phyloP scores from a whole-genome alignment of 92 coral and sea anemone species.

The Paragorgia papillata region DNA sequence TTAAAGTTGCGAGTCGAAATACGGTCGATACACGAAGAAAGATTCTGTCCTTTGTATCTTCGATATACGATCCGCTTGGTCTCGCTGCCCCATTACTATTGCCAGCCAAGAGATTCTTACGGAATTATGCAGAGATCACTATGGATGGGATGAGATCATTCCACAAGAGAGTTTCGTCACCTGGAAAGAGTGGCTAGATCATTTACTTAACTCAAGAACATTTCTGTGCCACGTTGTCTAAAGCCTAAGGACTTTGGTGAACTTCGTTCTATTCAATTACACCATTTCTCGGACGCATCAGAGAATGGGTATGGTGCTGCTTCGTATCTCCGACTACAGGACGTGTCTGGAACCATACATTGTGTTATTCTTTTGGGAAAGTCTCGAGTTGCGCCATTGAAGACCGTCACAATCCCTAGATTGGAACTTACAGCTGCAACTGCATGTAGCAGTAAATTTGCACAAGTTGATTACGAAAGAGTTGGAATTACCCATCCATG shows the following conservation, averaged over 20 bases:
- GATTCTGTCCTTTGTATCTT: constrained; percentile 41
- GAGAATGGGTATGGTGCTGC: constrained; percentile 57
- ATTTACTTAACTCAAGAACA: constrained; percentile 20
- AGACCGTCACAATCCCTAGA: constrained; percentile 50
- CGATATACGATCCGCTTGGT: constrained; percentile 50
- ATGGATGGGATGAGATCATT: constrained; percentile 52
- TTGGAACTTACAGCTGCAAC: constrained; percentile 55
- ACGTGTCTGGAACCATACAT: constrained; percentile 13
- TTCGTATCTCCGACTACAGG: constrained; percentile 45
- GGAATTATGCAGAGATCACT: constrained; percentile 40
- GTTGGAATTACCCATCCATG: constrained; percentile 20
- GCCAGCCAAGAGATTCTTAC: constrained; percentile 53
- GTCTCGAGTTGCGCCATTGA: constrained; percentile 50
- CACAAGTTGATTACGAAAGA: constrained; percentile 39
- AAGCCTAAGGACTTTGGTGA: constrained; percentile 40
- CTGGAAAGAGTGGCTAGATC: constrained; percentile 47
- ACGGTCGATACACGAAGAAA: constrained; percentile 26
- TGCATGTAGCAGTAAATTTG: constrained; percentile 36
- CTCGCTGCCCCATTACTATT: constrained; percentile 46
- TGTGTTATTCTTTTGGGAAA: constrained; percentile 52
- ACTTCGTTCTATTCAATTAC: constrained; percentile 36
- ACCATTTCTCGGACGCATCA: constrained; percentile 56
- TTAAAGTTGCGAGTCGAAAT: not conserved
- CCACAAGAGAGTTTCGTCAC: constrained; percentile 13
- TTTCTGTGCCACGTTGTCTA: constrained; percentile 38